These are phyloP conservation scores for Mellivora capensis DNA, from an alignment of 2,113 vertebrate species.

Conservation along the genomic window DNA sequence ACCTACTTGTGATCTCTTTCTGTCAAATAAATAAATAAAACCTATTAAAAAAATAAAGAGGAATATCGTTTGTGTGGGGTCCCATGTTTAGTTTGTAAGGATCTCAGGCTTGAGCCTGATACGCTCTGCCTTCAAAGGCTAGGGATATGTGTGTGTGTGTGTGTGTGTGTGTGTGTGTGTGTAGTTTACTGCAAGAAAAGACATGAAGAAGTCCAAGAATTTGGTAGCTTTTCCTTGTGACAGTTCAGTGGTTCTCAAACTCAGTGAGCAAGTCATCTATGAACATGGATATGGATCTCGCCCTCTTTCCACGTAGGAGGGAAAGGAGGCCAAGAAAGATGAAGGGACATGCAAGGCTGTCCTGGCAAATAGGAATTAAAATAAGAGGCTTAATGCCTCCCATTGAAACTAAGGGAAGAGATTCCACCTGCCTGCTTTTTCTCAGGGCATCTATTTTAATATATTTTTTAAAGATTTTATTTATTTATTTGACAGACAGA, in stretches of 20 bases:
- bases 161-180: background rate
- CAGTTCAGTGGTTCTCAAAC: background rate
- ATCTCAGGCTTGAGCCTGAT: background rate
- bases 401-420: background rate
- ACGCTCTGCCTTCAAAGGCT: background rate
- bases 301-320: accelerated
- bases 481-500: too few relatives aligned
- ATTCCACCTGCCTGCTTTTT: background rate
- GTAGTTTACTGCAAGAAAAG: too few relatives aligned
- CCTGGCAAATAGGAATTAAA: background rate
- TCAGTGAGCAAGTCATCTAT: background rate
- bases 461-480: too few relatives aligned
- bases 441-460: background rate
- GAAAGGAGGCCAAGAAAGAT: background rate
- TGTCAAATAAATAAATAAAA: too few relatives aligned
- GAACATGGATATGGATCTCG: accelerated
- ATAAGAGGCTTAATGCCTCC: background rate
- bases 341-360: background rate
- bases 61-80: background rate
- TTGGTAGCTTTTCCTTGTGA: background rate
- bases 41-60: too few relatives aligned
- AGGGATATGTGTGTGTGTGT: background rate
- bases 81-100: background rate
- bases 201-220: background rate
- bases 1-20: too few relatives aligned